Percentiles rank a stretch among this genome's conserved stretches.
phyloP scores from a whole-genome alignment of 2,888 invertebrate species.

The Pandemis cinnamomeana region DNA sequence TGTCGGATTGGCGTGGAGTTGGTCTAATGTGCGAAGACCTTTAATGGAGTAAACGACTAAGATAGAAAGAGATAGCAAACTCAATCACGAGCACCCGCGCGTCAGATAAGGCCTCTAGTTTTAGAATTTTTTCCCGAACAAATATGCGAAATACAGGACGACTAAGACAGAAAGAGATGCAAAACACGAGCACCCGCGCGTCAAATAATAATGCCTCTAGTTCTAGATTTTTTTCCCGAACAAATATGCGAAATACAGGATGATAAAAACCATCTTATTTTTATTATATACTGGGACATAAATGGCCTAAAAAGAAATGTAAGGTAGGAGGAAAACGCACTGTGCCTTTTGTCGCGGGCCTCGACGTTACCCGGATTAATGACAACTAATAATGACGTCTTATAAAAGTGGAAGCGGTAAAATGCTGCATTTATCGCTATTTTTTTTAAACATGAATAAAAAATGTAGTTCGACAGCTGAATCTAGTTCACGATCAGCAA shows the following conservation, averaged over 20 bases:
- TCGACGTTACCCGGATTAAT: constrained; percentile 54
- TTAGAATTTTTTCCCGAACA: no score
- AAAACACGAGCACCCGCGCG: no score
- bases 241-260: not conserved
- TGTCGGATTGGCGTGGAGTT: no score
- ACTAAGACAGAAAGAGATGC: not conserved
- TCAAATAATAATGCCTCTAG: no score
- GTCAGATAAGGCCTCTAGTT: no score
- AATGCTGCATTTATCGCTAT: constrained; percentile 45
- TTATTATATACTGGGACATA: not conserved
- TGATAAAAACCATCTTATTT: not conserved
- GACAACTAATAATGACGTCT: constrained; percentile 66
- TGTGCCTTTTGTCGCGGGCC: constrained; percentile 21
- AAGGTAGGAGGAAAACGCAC: constrained; percentile 18
- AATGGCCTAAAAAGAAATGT: constrained; percentile 6
- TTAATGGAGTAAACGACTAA: no score
- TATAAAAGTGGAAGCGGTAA: constrained; percentile 51
- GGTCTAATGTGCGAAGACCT: no score
- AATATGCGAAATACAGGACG: not conserved
- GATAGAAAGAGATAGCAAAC: no score
- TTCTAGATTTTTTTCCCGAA: no score
- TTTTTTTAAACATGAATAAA: not conserved
- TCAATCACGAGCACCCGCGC: no score
- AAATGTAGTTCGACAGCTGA: no score
- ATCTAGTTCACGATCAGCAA: no score